Conservation (phyloP, 1,140 invertebrate species). For the Psilanteris sp. region DNA sequence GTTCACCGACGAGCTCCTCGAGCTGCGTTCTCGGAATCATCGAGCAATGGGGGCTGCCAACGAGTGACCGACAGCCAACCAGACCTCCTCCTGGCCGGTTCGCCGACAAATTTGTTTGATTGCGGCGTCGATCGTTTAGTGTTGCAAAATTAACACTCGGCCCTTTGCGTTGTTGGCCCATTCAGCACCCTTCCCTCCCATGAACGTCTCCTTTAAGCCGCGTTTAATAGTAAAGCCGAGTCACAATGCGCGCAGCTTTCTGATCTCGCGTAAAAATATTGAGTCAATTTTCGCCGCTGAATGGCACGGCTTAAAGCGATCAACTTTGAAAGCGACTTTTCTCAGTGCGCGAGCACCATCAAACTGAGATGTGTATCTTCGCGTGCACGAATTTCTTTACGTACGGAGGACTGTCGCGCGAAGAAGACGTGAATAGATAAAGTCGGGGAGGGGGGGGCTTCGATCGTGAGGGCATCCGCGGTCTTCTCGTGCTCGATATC, state of each 20-base stretch:
- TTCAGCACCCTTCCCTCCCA: neutral
- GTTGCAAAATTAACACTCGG: neutral
- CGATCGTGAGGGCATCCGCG: slow-evolving; percentile 11
- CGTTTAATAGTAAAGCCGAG: slow-evolving; percentile 28
- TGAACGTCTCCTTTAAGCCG: slow-evolving; percentile 8
- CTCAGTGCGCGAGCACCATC: slow-evolving; percentile 32
- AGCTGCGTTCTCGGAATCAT: slow-evolving; percentile 33
- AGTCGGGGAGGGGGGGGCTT: slow-evolving; percentile 3
- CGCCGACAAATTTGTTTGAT: neutral
- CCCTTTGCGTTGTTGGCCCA: neutral
- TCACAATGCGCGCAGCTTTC: slow-evolving; percentile 51
- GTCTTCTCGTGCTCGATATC: slow-evolving; percentile 4
- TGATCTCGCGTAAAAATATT: slow-evolving; percentile 69
- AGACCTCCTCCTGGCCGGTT: slow-evolving; percentile 4
- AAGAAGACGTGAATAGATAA: slow-evolving; percentile 30
- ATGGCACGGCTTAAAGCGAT: slow-evolving; percentile 67
- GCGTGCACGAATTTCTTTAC: slow-evolving; percentile 33
- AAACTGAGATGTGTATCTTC: slow-evolving; percentile 60
- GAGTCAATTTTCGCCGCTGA: slow-evolving; percentile 66
- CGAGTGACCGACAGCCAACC: slow-evolving; percentile 18
- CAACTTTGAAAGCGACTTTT: slow-evolving; percentile 46
- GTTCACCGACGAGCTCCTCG: slow-evolving; percentile 74
- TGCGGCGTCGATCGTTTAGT: neutral
- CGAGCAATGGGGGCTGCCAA: slow-evolving; percentile 43
- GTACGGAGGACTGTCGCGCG: slow-evolving; percentile 17